A percentile compares a stretch with the other conserved stretches of the same genome.
These are phyloP conservation scores for Falcaria lacertinaria DNA, from an alignment of 2,888 invertebrate genomes.

Conservation along the genomic window DNA sequence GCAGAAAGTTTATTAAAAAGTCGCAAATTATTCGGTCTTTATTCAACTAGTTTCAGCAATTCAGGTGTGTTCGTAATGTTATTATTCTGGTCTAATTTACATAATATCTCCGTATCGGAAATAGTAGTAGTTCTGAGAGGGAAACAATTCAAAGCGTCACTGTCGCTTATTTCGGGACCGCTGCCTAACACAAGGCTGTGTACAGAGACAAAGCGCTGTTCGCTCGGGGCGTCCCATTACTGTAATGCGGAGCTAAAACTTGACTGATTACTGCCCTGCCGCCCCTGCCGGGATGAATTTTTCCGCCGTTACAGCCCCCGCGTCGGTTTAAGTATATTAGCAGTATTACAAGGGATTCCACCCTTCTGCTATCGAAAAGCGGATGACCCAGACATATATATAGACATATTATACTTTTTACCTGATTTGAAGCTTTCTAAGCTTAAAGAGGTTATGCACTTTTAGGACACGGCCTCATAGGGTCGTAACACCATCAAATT, in stretches of 20 bases:
- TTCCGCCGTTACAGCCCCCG: constrained; percentile 44
- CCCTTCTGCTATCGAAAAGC: too few species aligned
- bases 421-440: too few species aligned
- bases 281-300: constrained; percentile 55
- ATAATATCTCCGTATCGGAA: constrained; percentile 17
- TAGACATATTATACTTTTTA: too few species aligned
- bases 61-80: constrained; percentile 2
- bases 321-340: constrained; percentile 44
- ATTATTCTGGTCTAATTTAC: constrained; percentile 16
- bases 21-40: too few species aligned
- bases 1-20: too few species aligned
- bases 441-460: too few species aligned
- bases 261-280: constrained; percentile 64
- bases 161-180: constrained; percentile 15
- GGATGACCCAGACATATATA: too few species aligned
- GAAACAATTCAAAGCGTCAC: constrained; percentile 21
- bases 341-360: constrained; percentile 48
- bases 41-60: too few species aligned
- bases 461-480: too few species aligned
- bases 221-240: constrained; percentile 54
- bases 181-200: constrained; percentile 34
- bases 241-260: constrained; percentile 67
- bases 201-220: constrained; percentile 48
- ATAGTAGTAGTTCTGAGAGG: constrained; percentile 17
- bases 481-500: too few species aligned